Evolutionary conservation across 2,797 vertebrate genomes (phyloP).

Genomic region (Ispidina lecontei): DNA sequence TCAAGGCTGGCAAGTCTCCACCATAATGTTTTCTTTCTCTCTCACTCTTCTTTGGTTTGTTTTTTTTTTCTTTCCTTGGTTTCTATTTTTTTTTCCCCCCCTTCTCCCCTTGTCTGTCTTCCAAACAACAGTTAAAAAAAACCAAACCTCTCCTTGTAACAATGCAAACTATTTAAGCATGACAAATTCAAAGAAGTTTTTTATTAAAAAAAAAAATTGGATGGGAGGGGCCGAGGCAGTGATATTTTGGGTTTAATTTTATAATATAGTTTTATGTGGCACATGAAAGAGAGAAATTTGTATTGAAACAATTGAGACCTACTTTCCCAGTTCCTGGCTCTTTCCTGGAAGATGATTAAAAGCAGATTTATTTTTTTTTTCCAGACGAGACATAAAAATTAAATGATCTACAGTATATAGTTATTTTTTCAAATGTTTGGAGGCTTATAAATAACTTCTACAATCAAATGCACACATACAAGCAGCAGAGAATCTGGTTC

Average conservation of each 20-base stretch:
- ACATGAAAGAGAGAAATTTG: conserved; percentile 64
- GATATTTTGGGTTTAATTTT: conserved; percentile 69
- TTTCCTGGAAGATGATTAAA: conserved; percentile 76
- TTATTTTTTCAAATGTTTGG: conserved; percentile 68
- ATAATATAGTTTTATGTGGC: conserved; percentile 60
- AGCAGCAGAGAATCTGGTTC: conserved; percentile 84
- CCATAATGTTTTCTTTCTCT: conserved; percentile 70
- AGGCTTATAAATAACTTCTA: conserved; percentile 79
- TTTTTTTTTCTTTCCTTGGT: neutral
- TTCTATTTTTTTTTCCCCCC: neutral
- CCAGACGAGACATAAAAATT: conserved; percentile 74
- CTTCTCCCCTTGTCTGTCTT: conserved; percentile 37
- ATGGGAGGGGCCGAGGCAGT: neutral
- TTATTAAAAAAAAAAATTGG: conserved; percentile 14
- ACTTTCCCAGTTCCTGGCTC: conserved; percentile 64
- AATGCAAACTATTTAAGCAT: conserved; percentile 64
- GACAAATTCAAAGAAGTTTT: conserved; percentile 48
- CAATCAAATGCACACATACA: conserved; percentile 73
- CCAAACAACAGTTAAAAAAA: conserved; percentile 28
- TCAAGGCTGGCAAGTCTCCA: conserved; percentile 79
- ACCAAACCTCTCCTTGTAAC: neutral
- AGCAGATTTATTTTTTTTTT: conserved; percentile 64
- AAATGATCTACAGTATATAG: conserved; percentile 63
- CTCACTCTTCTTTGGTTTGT: neutral
- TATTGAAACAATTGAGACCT: conserved; percentile 69